phyloP scores from a whole-genome alignment of 2,113 vertebrate genomes.

The Strix aluco region DNA sequence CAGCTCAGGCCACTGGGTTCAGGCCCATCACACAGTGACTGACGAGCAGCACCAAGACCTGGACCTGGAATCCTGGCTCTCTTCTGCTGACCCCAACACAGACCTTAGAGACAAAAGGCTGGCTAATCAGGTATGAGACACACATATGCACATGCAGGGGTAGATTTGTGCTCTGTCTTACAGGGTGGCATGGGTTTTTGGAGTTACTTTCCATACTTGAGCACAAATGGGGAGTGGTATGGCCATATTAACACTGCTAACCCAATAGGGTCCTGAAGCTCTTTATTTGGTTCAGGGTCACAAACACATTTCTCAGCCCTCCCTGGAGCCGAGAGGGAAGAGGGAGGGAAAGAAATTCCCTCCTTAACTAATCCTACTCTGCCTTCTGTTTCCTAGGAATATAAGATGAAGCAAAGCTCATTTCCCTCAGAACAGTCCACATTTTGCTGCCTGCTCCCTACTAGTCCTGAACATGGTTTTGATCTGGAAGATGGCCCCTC shows the following conservation, averaged over 20 bases:
- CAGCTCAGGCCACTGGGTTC: background rate
- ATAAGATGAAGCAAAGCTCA: background rate
- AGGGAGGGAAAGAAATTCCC: background rate
- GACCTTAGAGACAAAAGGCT: background rate
- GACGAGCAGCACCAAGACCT: background rate
- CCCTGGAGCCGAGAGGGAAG: background rate
- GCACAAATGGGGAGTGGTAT: background rate
- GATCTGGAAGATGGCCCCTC: background rate
- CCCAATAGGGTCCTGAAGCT: background rate
- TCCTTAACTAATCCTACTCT: background rate
- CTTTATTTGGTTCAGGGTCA: background rate
- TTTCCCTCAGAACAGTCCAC: background rate
- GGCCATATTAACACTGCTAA: background rate
- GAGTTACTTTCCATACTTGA: background rate
- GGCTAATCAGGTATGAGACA: background rate
- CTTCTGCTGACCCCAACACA: background rate
- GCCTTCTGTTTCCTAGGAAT: background rate
- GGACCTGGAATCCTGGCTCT: background rate
- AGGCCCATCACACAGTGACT: background rate
- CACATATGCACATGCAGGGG: fast-evolving
- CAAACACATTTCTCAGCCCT: background rate
- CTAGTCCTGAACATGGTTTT: background rate
- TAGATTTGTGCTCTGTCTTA: background rate
- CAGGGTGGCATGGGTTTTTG: fast-evolving
- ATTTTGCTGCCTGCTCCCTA: background rate